These are phyloP conservation scores for Gastrophysa polygoni DNA, from an alignment of 2,888 invertebrate genomes.

Conservation along the genomic window DNA sequence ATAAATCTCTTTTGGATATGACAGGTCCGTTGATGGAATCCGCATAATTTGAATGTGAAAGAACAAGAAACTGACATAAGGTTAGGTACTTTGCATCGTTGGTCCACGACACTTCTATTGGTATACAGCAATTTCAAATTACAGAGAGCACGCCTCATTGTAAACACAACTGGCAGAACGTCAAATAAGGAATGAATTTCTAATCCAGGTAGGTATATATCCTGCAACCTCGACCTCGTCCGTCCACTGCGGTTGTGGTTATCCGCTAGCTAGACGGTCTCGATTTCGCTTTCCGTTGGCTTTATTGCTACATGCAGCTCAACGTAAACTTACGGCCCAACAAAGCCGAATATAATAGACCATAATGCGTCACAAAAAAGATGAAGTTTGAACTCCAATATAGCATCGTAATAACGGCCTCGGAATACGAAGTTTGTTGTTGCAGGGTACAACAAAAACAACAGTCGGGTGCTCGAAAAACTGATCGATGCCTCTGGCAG, in stretches of 20 bases:
- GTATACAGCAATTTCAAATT: too few relatives aligned
- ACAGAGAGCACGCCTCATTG: too few relatives aligned
- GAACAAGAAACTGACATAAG: too few relatives aligned
- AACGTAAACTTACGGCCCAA: slow-evolving; percentile 20
- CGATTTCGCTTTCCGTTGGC: slow-evolving; percentile 28
- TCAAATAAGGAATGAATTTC: too few relatives aligned
- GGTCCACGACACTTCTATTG: too few relatives aligned
- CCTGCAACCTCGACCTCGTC: too few relatives aligned
- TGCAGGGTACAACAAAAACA: neutral
- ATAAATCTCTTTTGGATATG: too few relatives aligned
- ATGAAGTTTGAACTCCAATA: slow-evolving; percentile 3
- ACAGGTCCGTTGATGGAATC: too few relatives aligned
- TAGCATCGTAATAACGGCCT: slow-evolving; percentile 13
- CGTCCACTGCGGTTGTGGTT: slow-evolving; percentile 25
- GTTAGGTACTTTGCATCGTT: too few relatives aligned
- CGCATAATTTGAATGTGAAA: too few relatives aligned
- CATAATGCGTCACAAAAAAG: slow-evolving; percentile 26
- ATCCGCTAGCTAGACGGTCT: slow-evolving; percentile 30
- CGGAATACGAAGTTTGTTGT: slow-evolving; percentile 9
- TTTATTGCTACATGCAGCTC: slow-evolving; percentile 26
- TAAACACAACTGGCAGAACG: too few relatives aligned
- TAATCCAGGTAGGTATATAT: too few relatives aligned
- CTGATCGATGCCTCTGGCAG: slow-evolving; percentile 2
- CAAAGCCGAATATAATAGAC: slow-evolving; percentile 28
- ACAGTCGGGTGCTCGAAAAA: neutral